These are phyloP conservation scores for Agrochola lota DNA, from an alignment of 2,888 invertebrate species.

Conservation along the genomic window DNA sequence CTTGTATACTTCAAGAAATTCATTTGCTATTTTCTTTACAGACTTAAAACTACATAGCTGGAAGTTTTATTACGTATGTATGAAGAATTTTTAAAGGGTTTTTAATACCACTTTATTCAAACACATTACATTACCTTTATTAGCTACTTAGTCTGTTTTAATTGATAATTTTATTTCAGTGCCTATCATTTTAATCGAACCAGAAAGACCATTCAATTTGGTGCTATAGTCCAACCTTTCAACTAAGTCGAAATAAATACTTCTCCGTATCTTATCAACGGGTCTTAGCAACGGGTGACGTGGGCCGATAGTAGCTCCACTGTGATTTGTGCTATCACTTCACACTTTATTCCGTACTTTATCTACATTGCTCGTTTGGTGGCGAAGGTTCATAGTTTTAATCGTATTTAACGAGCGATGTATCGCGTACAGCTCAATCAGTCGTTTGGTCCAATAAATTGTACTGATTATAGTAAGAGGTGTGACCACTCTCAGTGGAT, in stretches of 20 bases:
- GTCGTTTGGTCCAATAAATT: conserved; percentile 57
- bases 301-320: conserved; percentile 70
- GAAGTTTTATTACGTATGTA: conserved; percentile 15
- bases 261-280: conserved; percentile 78
- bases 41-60: conserved; percentile 7
- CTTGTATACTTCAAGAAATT: conserved; percentile 40
- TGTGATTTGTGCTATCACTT: conserved; percentile 75
- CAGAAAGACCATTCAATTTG: conserved; percentile 48
- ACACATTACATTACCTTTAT: background rate
- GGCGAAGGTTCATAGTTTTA: conserved; percentile 20
- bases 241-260: conserved; percentile 70
- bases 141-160: conserved; percentile 17
- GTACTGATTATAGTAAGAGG: conserved; percentile 62
- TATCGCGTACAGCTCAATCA: conserved; percentile 41
- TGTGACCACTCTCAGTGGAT: conserved; percentile 72
- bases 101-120: conserved; percentile 11
- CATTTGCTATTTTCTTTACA: conserved; percentile 34
- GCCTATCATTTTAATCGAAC: conserved; percentile 24
- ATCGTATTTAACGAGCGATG: conserved; percentile 59
- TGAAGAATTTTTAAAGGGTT: conserved; percentile 1
- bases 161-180: conserved; percentile 33
- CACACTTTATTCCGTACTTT: conserved; percentile 55
- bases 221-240: conserved; percentile 62
- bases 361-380: conserved; percentile 70
- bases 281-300: conserved; percentile 77